phyloP scores from a whole-genome alignment of 2,888 invertebrate species.

The Dione vanillae region DNA sequence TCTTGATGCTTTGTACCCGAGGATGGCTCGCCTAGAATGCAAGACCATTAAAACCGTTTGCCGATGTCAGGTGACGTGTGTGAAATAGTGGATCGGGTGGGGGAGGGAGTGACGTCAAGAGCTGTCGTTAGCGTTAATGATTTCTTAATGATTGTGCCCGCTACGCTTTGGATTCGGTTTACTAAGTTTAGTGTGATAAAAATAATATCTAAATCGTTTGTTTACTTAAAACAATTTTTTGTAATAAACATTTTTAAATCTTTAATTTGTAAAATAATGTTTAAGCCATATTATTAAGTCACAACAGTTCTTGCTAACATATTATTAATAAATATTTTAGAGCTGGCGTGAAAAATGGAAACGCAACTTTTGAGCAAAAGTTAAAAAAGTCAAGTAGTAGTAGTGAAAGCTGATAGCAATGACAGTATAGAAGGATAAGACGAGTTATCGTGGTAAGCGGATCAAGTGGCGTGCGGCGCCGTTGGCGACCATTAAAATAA shows the following conservation, averaged over 20 bases:
- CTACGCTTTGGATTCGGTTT: constrained; percentile 42
- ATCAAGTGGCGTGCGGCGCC: constrained; percentile 60
- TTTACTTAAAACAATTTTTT: background rate
- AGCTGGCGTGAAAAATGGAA: background rate
- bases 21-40: constrained; percentile 33
- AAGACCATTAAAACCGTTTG: constrained; percentile 39
- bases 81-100: constrained; percentile 42
- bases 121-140: constrained; percentile 65
- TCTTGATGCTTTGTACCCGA: constrained; percentile 23
- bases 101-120: constrained; percentile 53
- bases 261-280: background rate
- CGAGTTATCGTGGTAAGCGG: constrained; percentile 49
- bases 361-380: background rate
- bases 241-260: background rate
- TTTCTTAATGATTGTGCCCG: constrained; percentile 67
- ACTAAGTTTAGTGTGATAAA: constrained; percentile 27
- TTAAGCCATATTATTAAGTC: background rate
- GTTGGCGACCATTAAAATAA: constrained; percentile 80
- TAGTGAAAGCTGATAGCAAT: constrained; percentile 29
- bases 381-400: background rate
- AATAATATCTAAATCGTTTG: constrained; percentile 14
- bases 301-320: background rate
- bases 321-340: background rate
- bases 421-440: constrained; percentile 37
- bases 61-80: constrained; percentile 43